Conservation (phyloP, 2,113 vertebrate species). For the Syngnathus scovelli region DNA sequence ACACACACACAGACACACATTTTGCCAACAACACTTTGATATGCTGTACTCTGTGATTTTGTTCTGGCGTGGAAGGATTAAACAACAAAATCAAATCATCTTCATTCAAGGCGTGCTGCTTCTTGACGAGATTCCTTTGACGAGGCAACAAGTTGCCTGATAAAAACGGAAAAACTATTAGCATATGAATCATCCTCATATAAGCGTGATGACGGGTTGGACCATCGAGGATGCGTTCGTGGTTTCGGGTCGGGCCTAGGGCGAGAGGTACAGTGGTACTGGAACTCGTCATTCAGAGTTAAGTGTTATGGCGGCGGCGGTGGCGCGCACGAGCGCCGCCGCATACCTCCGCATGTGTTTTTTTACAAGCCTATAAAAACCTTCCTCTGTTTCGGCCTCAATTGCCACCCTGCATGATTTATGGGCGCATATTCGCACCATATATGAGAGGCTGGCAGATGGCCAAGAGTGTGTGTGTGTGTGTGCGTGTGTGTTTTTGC, state of each 20-base stretch:
- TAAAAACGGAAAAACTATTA: constrained; percentile 58
- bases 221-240: too few species aligned
- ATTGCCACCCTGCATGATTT: constrained; percentile 70
- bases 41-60: constrained; percentile 41
- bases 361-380: constrained; percentile 68
- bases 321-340: constrained; percentile 56
- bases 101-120: constrained; percentile 60
- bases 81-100: constrained; percentile 62
- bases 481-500: not conserved
- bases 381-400: constrained; percentile 59
- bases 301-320: constrained; percentile 50
- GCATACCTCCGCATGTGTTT: constrained; percentile 69
- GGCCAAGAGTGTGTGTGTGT: constrained; percentile 50
- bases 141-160: constrained; percentile 60
- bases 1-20: constrained; percentile 3
- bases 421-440: constrained; percentile 60
- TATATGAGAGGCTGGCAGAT: constrained; percentile 64
- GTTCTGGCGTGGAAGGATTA: constrained; percentile 54
- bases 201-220: constrained; percentile 11
- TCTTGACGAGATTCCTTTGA: constrained; percentile 64
- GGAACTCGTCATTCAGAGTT: constrained; percentile 39
- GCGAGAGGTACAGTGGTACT: not conserved
- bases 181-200: constrained; percentile 57
- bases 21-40: constrained; percentile 40
- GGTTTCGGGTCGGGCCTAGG: not conserved